These are phyloP conservation scores for Odocoileus virginianus DNA, from an alignment of 2,113 vertebrate genomes.

Conservation along the genomic window DNA sequence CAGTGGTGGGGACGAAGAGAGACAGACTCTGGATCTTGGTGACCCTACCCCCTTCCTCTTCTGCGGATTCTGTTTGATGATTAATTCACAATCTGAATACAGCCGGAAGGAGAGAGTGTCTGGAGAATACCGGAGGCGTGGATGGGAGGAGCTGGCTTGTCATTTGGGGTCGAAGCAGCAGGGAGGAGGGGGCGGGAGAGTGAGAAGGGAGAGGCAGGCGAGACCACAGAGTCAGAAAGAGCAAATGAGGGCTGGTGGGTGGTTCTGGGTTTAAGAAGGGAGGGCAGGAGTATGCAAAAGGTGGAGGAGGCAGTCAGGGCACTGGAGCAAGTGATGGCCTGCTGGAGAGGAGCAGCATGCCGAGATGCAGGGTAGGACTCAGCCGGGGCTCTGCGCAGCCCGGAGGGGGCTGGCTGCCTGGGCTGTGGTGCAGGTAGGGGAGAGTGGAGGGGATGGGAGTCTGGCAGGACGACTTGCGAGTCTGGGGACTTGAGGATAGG, in stretches of 20 bases:
- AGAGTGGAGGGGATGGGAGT: neutral
- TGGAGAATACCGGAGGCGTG: neutral
- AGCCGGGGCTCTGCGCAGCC: rapidly evolving
- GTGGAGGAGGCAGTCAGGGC: neutral
- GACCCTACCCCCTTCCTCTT: neutral
- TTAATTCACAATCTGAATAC: neutral
- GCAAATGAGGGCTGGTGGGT: neutral
- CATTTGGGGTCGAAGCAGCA: neutral
- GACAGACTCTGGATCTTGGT: neutral
- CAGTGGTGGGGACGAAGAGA: rapidly evolving
- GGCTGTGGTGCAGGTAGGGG: neutral
- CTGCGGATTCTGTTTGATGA: neutral
- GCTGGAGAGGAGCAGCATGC: neutral
- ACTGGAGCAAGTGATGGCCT: too few relatives aligned
- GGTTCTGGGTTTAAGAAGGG: neutral
- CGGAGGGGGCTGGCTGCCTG: rapidly evolving
- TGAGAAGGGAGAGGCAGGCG: neutral
- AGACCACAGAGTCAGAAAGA: neutral
- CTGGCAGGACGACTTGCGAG: too few relatives aligned
- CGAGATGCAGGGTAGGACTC: neutral
- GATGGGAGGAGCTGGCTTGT: neutral
- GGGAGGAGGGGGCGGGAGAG: rapidly evolving
- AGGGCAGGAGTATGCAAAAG: neutral
- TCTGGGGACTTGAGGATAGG: neutral
- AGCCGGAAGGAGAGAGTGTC: neutral